Evolutionary conservation across 2,888 invertebrate genomes (phyloP).

Genomic region (Aphodius sticticus): DNA sequence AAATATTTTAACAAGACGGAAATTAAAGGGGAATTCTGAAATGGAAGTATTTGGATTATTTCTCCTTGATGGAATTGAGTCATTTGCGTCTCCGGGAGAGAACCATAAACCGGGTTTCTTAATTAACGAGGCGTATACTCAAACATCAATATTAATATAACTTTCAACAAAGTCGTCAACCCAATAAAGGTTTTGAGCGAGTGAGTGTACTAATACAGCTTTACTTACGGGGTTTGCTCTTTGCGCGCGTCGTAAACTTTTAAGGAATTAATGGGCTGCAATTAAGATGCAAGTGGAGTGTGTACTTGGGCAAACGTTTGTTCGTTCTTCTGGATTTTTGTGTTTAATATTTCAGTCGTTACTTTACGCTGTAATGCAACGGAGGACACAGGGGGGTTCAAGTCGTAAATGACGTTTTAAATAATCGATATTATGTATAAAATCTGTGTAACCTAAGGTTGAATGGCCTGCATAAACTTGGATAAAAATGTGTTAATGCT

Average conservation of each 20-base stretch:
- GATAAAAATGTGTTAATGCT: not conserved
- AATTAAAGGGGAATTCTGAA: not conserved
- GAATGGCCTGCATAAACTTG: not conserved
- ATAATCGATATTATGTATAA: not conserved
- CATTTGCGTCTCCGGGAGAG: not conserved
- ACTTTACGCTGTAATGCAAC: not conserved
- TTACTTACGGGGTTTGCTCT: too few relatives aligned
- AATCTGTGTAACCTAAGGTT: not conserved
- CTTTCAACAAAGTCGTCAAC: not conserved
- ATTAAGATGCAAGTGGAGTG: not conserved
- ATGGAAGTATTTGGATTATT: not conserved
- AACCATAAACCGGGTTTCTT: not conserved
- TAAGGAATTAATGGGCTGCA: not conserved
- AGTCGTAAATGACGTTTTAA: not conserved
- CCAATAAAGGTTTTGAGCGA: not conserved
- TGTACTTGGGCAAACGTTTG: not conserved
- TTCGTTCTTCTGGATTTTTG: not conserved
- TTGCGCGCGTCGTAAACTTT: not conserved
- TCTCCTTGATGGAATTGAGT: not conserved
- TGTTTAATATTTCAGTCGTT: not conserved
- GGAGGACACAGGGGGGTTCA: not conserved
- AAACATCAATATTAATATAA: not conserved
- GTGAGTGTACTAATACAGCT: not conserved
- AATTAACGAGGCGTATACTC: not conserved
- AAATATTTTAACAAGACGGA: slow-evolving; percentile 4